Percentiles rank a stretch among this genome's conserved stretches.
These are phyloP conservation scores for Cheilosia impressa DNA, from an alignment of 2,888 invertebrate species.

Conservation along the genomic window DNA sequence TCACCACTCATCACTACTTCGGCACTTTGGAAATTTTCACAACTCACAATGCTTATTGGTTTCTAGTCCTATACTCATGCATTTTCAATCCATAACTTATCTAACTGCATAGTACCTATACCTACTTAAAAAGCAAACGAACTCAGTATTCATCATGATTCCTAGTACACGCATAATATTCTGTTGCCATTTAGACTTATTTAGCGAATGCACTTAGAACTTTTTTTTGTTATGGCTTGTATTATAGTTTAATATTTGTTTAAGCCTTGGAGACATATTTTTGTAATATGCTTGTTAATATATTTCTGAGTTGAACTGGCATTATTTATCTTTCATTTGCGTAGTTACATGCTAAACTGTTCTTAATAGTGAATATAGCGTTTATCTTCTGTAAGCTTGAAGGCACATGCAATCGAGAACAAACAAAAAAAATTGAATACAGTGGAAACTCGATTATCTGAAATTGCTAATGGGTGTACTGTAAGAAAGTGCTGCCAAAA, in stretches of 20 bases:
- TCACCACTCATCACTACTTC: not conserved
- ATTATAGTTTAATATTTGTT: slow-evolving; percentile 4
- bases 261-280: slow-evolving; percentile 3
- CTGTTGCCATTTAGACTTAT: slow-evolving; percentile 15
- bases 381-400: too few relatives aligned
- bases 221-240: slow-evolving; percentile 8
- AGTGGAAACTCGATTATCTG: too few relatives aligned
- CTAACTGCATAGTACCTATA: not conserved
- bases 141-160: slow-evolving; percentile 11
- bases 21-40: slow-evolving; percentile 6
- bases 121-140: not conserved
- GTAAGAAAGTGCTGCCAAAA: too few relatives aligned
- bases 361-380: too few relatives aligned
- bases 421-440: too few relatives aligned
- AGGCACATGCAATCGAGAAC: too few relatives aligned
- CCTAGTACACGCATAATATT: not conserved
- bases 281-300: slow-evolving; percentile 17
- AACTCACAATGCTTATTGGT: slow-evolving; percentile 1
- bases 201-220: slow-evolving; percentile 4
- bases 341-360: not conserved
- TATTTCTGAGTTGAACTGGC: slow-evolving; percentile 3
- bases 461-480: too few relatives aligned
- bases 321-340: slow-evolving; percentile 19
- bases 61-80: not conserved
- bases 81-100: not conserved